phyloP scores from a whole-genome alignment of 1,140 invertebrate genomes.

The Saxidomus purpurata region DNA sequence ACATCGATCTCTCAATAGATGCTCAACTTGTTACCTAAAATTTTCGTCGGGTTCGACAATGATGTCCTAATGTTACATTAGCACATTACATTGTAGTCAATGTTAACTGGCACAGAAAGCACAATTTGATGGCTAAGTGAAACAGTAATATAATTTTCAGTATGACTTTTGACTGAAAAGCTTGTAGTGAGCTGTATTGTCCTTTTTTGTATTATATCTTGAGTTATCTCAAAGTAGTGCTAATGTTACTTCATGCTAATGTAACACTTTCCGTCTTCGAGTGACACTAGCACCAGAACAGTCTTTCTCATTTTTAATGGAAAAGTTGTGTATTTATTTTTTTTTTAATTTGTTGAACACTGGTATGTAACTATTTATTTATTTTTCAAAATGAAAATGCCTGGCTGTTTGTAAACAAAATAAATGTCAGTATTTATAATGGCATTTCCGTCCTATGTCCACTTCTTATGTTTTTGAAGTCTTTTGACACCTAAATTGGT shows the following conservation, averaged over 20 bases:
- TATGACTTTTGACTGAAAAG: constrained; percentile 8
- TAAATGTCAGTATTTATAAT: constrained; percentile 12
- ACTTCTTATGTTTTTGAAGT: constrained; percentile 16
- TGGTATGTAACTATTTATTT: constrained; percentile 13
- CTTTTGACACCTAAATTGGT: constrained; percentile 10
- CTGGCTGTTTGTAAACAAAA: constrained; percentile 9
- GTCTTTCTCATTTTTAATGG: constrained; percentile 4
- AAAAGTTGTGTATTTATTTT: neutral
- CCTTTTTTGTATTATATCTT: constrained; percentile 13
- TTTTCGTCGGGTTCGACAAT: constrained; percentile 1
- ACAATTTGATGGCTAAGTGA: constrained; percentile 19
- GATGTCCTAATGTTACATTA: constrained; percentile 15
- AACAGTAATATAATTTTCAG: constrained; percentile 10
- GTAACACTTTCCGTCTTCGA: constrained; percentile 13
- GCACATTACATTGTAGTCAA: constrained; percentile 18
- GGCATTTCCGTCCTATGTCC: constrained; percentile 12
- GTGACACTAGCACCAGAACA: constrained; percentile 8
- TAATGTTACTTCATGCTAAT: constrained; percentile 20
- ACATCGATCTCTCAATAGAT: constrained; percentile 3
- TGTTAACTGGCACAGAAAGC: constrained; percentile 17
- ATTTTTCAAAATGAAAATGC: constrained; percentile 21
- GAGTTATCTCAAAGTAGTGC: neutral
- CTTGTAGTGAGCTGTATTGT: constrained; percentile 9
- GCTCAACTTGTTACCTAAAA: constrained; percentile 10
- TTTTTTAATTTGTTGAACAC: constrained; percentile 20